Conservation (phyloP, 2,113 vertebrate species). For the Pao palembangensis region DNA sequence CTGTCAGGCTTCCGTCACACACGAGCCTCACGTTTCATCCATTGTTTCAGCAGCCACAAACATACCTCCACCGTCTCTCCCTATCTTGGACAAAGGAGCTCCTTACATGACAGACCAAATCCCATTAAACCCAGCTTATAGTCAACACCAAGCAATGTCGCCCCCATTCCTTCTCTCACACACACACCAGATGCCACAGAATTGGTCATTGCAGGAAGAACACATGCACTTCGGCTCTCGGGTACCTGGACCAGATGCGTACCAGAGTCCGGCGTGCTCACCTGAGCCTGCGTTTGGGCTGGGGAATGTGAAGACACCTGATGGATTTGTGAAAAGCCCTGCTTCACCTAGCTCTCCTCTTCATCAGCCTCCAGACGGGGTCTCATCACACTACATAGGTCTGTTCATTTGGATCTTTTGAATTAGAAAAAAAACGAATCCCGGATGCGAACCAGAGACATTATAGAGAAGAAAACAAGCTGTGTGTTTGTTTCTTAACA, state of each 20-base stretch:
- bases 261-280: slow-evolving; percentile 17
- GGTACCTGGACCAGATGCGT: slow-evolving; percentile 5
- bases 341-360: slow-evolving; percentile 10
- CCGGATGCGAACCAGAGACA: too few species aligned
- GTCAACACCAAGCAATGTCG: slow-evolving; percentile 4
- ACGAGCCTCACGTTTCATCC: not conserved
- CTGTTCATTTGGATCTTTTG: not conserved
- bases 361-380: slow-evolving; percentile 46
- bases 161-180: slow-evolving; percentile 8
- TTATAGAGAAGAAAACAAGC: too few species aligned
- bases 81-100: not conserved
- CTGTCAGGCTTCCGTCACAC: not conserved
- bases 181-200: slow-evolving; percentile 16
- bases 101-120: slow-evolving; percentile 2
- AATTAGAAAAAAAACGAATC: too few species aligned
- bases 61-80: slow-evolving; percentile 33
- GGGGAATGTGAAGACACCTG: not conserved
- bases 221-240: slow-evolving; percentile 3
- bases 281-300: slow-evolving; percentile 9
- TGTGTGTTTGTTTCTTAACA: too few species aligned
- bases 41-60: not conserved
- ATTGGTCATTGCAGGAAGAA: slow-evolving; percentile 21
- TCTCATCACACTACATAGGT: slow-evolving; percentile 38
- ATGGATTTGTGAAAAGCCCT: not conserved
- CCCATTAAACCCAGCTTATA: slow-evolving; percentile 11